phyloP scores from a whole-genome alignment of 2,797 vertebrate species.

The Remorina albescens region DNA sequence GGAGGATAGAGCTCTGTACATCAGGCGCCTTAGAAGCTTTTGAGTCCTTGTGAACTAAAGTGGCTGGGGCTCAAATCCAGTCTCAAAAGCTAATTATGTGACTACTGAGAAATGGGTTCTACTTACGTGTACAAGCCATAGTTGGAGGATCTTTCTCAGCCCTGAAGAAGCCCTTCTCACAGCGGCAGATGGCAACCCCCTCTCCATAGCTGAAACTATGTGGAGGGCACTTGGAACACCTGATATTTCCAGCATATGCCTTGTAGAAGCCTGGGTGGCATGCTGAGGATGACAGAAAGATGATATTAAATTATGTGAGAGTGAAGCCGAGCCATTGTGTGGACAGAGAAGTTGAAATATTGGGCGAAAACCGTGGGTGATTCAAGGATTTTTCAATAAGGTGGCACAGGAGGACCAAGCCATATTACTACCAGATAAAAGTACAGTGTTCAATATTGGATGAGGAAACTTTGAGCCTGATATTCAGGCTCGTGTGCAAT shows the following conservation, averaged over 20 bases:
- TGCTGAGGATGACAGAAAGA: constrained; percentile 83
- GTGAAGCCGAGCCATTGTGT: not conserved
- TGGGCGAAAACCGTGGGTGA: not conserved
- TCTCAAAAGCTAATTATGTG: no score
- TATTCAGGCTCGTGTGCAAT: no score
- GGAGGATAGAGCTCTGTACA: not conserved
- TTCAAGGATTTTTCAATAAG: not conserved
- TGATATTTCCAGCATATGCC: constrained; percentile 93
- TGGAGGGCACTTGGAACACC: constrained; percentile 95
- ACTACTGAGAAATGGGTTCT: not conserved
- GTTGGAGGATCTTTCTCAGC: constrained; percentile 94
- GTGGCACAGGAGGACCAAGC: not conserved
- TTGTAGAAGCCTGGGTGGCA: constrained; percentile 96
- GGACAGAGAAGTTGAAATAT: not conserved
- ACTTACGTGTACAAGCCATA: constrained; percentile 94
- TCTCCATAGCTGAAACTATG: constrained; percentile 91
- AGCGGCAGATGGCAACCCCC: constrained; percentile 90
- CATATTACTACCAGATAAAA: no score
- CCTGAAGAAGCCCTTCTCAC: constrained; percentile 93
- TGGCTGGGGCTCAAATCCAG: not conserved
- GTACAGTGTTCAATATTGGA: no score
- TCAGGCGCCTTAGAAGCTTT: not conserved
- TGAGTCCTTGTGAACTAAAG: not conserved
- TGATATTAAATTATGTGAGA: constrained; percentile 10
- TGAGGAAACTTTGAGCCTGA: no score